These are phyloP conservation scores for Tillus elongatus DNA, from an alignment of 2,888 invertebrate genomes.

Conservation along the genomic window DNA sequence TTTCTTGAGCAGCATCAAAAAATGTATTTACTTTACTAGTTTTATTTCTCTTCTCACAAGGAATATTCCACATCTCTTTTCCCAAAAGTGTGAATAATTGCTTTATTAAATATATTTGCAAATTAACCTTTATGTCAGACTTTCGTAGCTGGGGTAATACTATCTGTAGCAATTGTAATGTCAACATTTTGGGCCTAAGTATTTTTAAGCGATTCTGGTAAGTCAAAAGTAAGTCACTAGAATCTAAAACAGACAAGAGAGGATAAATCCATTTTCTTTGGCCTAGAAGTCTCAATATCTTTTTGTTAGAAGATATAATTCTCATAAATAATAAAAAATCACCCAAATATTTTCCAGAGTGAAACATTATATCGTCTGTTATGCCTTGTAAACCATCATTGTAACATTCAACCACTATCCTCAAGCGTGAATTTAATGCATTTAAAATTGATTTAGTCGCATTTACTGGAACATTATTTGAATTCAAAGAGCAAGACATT, in stretches of 20 bases:
- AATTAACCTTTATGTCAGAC: conserved; percentile 36
- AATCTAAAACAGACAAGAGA: conserved; percentile 40
- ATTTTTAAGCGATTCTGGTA: conserved; percentile 37
- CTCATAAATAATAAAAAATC: conserved; percentile 49
- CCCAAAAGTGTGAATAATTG: conserved; percentile 47
- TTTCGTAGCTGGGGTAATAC: conserved; percentile 41
- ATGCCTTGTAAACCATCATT: conserved; percentile 23
- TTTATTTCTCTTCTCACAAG: no score
- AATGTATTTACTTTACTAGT: conserved; percentile 5
- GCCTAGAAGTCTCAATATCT: conserved; percentile 43
- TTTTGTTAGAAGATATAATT: conserved; percentile 43
- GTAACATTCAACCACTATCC: conserved; percentile 25
- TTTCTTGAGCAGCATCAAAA: conserved; percentile 5
- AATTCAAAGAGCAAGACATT: conserved; percentile 47
- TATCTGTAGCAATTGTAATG: conserved; percentile 46
- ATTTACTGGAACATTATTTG: conserved; percentile 42
- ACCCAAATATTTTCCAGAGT: conserved; percentile 38
- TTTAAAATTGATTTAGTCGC: conserved; percentile 46
- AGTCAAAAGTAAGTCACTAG: conserved; percentile 24
- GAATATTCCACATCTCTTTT: conserved; percentile 49
- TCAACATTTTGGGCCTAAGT: conserved; percentile 46
- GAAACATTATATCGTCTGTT: conserved; percentile 11
- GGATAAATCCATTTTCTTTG: conserved; percentile 46
- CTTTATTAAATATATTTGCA: conserved; percentile 44
- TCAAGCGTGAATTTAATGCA: conserved; percentile 45